Evolutionary conservation across 35 echinoderm and acorn worm genomes (phyloP).

Genomic region (Apostichopus japonicus): DNA sequence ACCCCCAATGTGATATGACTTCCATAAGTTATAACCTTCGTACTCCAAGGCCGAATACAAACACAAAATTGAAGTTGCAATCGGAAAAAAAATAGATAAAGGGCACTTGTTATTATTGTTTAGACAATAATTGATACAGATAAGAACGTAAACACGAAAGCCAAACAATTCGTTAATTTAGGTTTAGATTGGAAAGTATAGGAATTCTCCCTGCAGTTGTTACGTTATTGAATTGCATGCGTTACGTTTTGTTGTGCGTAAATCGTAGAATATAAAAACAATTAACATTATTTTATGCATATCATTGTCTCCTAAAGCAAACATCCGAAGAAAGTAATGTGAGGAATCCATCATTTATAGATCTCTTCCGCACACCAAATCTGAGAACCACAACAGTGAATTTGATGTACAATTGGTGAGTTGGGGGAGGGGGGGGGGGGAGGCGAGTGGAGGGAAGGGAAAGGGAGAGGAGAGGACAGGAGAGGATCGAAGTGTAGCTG

Average conservation of each 20-base stretch:
- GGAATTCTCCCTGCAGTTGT: background rate
- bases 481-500: background rate
- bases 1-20: no score
- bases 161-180: no score
- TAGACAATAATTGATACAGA: no score
- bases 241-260: no score
- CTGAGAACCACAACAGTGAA: conserved; percentile 75
- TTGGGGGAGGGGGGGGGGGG: background rate
- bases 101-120: no score
- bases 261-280: background rate
- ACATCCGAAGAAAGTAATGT: background rate
- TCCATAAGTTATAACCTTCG: no score
- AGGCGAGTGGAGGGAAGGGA: no score
- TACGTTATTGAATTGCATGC: background rate
- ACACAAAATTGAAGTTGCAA: no score
- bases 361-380: conserved; percentile 80
- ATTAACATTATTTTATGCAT: background rate
- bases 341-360: conserved; percentile 51
- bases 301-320: background rate
- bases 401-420: conserved; percentile 90
- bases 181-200: background rate
- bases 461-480: background rate
- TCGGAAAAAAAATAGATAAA: no score
- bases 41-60: no score
- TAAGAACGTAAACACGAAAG: no score